Percentiles rank a stretch among this genome's conserved stretches.
These are phyloP conservation scores for Gnathonemus longibarbis DNA, from an alignment of 2,113 vertebrate genomes.

Conservation along the genomic window DNA sequence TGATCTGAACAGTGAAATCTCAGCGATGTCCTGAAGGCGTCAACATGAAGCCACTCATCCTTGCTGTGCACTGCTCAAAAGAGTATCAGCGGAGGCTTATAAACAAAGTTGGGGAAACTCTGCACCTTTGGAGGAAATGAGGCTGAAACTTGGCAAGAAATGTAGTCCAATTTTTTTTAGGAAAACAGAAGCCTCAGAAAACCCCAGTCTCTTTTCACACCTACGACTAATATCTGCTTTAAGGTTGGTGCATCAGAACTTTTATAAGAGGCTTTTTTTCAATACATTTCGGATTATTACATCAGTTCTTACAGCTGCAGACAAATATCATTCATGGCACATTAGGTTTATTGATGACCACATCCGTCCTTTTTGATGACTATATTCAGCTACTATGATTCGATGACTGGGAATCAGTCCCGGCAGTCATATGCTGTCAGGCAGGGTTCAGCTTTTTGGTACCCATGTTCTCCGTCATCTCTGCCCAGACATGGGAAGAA, in stretches of 20 bases:
- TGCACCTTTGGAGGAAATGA: not conserved
- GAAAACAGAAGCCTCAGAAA: not conserved
- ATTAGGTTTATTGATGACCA: not conserved
- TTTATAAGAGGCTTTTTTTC: not conserved
- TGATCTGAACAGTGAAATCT: not conserved
- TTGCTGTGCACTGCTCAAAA: not conserved
- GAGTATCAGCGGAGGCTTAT: not conserved
- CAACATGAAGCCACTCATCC: not conserved
- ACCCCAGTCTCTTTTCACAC: not conserved
- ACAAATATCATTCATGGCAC: not conserved
- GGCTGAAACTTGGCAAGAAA: not conserved
- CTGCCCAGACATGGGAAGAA: not conserved
- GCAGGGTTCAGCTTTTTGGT: not conserved
- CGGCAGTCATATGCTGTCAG: not conserved
- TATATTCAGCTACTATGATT: not conserved
- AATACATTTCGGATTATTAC: conserved; percentile 1
- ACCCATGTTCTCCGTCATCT: not conserved
- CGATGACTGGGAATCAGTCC: not conserved
- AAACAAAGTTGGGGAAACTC: not conserved
- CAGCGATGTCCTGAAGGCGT: not conserved
- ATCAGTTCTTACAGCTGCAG: not conserved
- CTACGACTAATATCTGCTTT: conserved; percentile 1
- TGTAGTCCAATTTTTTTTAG: not conserved
- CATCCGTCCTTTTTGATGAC: not conserved
- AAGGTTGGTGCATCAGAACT: not conserved